Base-by-base conservation (phyloP, 2,113 vertebrate genomes). In the Eptatretus burgeri region DNA sequence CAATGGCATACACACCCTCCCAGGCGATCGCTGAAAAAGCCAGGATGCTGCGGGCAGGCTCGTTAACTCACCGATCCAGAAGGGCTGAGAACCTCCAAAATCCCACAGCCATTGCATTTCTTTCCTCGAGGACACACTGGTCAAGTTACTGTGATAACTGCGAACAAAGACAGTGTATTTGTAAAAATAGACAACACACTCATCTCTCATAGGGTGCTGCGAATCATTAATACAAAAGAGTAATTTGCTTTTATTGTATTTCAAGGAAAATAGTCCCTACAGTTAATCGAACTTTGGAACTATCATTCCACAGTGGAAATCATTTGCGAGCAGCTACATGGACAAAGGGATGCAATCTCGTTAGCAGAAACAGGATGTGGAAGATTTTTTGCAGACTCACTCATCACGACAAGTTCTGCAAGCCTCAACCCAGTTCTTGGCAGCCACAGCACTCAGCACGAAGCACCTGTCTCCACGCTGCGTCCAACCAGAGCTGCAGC, bases 111-210 rank as follows among this genome's bases (percentile, higher is more conserved):
- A 79, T 64, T 52, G 60, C 70, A 75, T 66, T 64, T 80, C 70
- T 64, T 64, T 70, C 5, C 73, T 67, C 66, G 78, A 82, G 13
- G 66, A 71, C 18, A 80, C 68, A 66, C 71, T 74, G 49, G 66
- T 69, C 70, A 82, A 71, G 66, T 76, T 74, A 68, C 77, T 72
- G 70, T 76, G 71, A 16, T 74, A 76, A 67, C 79, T 81, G 70
- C 13, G 66, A 67, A 64, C 27, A 41, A 41, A 41, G 27, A 41
- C 27, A 41, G 27, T 41, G 27, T 41, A 41, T 41, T 41, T 41
- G 27, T 41, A 41, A 41, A 41, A 41, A 41, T 41, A 7, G 27
- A 41, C 27, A n/a, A 41, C 27, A 7, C 27, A 41, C 27, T 41
- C 27, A 41, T 41, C 27, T 41, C 27, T 41, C 27, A 41, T 5